Percentiles rank a stretch among this genome's conserved stretches.
These are phyloP conservation scores for Pavo muticus DNA, from an alignment of 2,113 vertebrate genomes.

Conservation along the genomic window DNA sequence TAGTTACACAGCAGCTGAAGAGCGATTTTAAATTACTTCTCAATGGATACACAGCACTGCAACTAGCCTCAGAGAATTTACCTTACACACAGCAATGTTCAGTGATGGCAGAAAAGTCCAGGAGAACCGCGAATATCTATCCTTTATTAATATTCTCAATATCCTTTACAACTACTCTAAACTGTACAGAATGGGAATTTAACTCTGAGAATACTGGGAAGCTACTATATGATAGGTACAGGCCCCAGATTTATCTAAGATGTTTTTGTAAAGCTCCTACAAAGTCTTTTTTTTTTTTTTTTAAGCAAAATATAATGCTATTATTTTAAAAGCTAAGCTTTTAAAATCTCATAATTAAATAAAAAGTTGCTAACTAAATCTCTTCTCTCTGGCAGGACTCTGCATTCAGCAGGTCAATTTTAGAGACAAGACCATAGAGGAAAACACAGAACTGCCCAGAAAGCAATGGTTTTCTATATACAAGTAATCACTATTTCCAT, in stretches of 20 bases:
- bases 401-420: not conserved
- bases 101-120: constrained; percentile 19
- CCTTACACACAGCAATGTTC: constrained; percentile 19
- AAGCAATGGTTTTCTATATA: not conserved
- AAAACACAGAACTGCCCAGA: not conserved
- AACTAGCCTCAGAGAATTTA: constrained; percentile 30
- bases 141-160: constrained; percentile 43
- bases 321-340: not conserved
- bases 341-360: not conserved
- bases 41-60: constrained; percentile 3
- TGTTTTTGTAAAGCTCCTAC: not conserved
- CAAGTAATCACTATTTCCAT: not conserved
- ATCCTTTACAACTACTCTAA: constrained; percentile 48
- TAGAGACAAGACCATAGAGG: not conserved
- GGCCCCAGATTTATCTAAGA: not conserved
- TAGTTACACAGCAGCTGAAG: constrained; percentile 31
- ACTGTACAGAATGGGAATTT: constrained; percentile 6
- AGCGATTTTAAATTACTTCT: constrained; percentile 54
- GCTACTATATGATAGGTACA: not conserved
- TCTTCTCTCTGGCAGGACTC: not conserved
- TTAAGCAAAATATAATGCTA: not conserved
- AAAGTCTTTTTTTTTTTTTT: not conserved
- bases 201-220: not conserved
- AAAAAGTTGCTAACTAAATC: not conserved
- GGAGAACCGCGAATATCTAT: constrained; percentile 37